Percentiles rank a stretch among this genome's conserved stretches.
These are phyloP conservation scores for Diuraphis noxia DNA, from an alignment of 1,140 invertebrate genomes.

Conservation along the genomic window DNA sequence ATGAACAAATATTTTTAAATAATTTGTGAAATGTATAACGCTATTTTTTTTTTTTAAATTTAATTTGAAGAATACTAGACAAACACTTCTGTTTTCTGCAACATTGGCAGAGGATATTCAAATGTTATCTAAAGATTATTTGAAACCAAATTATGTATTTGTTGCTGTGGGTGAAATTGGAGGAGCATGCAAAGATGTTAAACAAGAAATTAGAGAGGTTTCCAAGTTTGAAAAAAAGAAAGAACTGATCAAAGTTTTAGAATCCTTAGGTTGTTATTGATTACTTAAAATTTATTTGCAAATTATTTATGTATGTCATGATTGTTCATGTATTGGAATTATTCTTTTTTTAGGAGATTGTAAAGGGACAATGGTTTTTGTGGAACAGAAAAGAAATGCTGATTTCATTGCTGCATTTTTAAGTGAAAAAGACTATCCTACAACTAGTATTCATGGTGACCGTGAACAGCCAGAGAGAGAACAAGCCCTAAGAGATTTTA, in stretches of 20 bases:
- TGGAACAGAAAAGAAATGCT: constrained; percentile 95
- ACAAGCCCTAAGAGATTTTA: constrained; percentile 73
- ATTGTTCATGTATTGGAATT: background rate
- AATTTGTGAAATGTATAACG: background rate
- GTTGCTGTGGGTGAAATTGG: constrained; percentile 96
- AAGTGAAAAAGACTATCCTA: constrained; percentile 74
- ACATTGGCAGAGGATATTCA: constrained; percentile 98
- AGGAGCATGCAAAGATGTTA: constrained; percentile 85
- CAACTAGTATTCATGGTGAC: constrained; percentile 84
- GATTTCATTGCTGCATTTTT: constrained; percentile 92
- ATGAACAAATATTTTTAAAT: background rate
- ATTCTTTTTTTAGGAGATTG: background rate
- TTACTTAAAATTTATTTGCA: background rate
- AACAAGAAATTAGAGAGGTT: constrained; percentile 80
- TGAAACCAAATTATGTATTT: constrained; percentile 93
- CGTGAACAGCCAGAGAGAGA: constrained; percentile 79
- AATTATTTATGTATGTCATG: background rate
- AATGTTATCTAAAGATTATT: constrained; percentile 89
- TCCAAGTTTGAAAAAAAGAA: constrained; percentile 67
- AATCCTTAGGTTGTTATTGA: constrained; percentile 63
- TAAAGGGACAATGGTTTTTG: constrained; percentile 87
- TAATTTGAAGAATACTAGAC: constrained; percentile 63
- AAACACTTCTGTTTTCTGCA: constrained; percentile 93
- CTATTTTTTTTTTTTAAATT: background rate
- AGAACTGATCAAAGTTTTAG: constrained; percentile 73